A percentile compares a stretch with the other conserved stretches of the same genome.
These are phyloP conservation scores for Urocolius indicus DNA, from an alignment of 2,113 vertebrate genomes.

Conservation along the genomic window DNA sequence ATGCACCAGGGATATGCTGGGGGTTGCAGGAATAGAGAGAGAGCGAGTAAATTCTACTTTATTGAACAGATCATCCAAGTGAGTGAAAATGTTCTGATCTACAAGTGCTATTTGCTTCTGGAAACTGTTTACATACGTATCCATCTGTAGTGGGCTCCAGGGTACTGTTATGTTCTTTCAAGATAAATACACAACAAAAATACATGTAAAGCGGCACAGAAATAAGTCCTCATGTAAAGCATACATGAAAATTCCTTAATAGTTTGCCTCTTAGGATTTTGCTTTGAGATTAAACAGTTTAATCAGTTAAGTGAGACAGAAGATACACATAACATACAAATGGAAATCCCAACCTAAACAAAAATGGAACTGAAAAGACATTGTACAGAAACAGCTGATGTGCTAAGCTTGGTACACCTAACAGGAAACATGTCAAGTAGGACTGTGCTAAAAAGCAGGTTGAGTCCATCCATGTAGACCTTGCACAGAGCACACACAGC, in stretches of 20 bases:
- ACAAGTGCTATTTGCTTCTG: conserved; percentile 8
- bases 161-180: background rate
- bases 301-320: background rate
- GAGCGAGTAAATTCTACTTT: background rate
- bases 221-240: background rate
- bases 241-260: background rate
- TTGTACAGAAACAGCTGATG: background rate
- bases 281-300: background rate
- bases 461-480: background rate
- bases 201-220: background rate
- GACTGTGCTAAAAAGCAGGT: background rate
- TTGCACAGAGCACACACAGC: background rate
- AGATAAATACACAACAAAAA: background rate
- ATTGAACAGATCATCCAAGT: background rate
- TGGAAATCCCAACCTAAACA: background rate
- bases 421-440: background rate
- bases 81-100: conserved; percentile 15
- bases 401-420: background rate
- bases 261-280: background rate
- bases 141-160: background rate
- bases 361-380: background rate
- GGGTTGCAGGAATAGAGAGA: background rate
- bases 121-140: conserved; percentile 1
- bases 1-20: background rate
- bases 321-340: background rate